Percentiles rank a stretch among this genome's conserved stretches.
Conservation (phyloP, 2,797 vertebrate genomes). For the Melanotaenia trifasciata region DNA sequence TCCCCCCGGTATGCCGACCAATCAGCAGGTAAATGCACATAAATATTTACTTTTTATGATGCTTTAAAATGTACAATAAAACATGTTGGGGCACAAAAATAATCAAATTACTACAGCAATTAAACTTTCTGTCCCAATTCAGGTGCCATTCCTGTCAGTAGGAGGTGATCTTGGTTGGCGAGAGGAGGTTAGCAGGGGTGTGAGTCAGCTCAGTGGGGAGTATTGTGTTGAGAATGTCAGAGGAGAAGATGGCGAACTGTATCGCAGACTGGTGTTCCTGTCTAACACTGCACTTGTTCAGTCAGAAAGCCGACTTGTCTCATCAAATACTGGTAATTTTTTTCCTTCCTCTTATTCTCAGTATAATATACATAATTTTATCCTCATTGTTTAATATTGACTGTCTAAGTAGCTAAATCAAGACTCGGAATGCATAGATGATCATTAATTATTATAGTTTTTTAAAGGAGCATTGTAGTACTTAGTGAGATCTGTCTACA, state of each 20-base stretch:
- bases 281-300: constrained; percentile 91
- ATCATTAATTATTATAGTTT: too few species aligned
- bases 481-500: too few species aligned
- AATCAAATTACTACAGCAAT: not conserved
- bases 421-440: too few species aligned
- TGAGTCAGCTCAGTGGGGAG: constrained; percentile 90
- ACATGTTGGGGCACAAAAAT: not conserved
- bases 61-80: not conserved
- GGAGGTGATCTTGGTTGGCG: constrained; percentile 93
- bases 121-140: not conserved
- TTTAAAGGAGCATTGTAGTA: too few species aligned
- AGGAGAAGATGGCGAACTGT: constrained; percentile 87
- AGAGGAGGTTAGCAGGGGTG: constrained; percentile 82
- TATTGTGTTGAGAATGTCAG: constrained; percentile 93
- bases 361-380: not conserved
- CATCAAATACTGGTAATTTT: constrained; percentile 61
- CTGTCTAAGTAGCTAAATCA: not conserved
- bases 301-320: constrained; percentile 89
- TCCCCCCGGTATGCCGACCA: constrained; percentile 87
- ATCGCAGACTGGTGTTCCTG: constrained; percentile 92
- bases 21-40: constrained; percentile 87
- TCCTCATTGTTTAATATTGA: not conserved
- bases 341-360: not conserved
- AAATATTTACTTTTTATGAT: not conserved
- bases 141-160: constrained; percentile 96